Base-by-base conservation (phyloP, 2,113 vertebrate species). In the Coptodon rendalli region DNA sequence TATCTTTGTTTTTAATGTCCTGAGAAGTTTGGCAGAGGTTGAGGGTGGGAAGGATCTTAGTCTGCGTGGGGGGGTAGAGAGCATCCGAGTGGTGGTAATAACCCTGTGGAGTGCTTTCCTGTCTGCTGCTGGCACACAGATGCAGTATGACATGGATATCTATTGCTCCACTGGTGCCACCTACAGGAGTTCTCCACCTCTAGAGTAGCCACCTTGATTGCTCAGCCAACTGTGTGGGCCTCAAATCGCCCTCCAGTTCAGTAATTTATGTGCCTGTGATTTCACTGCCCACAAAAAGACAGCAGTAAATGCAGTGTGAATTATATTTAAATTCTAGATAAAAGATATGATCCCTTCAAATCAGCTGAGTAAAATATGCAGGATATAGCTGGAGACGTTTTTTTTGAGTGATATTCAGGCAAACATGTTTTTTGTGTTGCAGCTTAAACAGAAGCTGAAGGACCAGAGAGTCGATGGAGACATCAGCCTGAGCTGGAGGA, bases 281-380 rank as follows among this genome's bases (percentile, higher is more conserved):
- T 4, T 66, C 31, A 19, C 31, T 36, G 9, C 16, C 59, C 59
- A 63, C 29, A 66, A 38, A 12, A 38, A 66, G 34, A n/a, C 61
- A 66, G 16, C 59, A 63, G 29, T 36, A 38, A 1, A n/a, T 66
- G 36, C 61, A 38, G 1, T 38, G 61, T 66, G 38, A 66, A 66
- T 36, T 0, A 19, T n/a, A 36, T 19, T 63, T 63, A 0, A n/a
- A 66, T 36, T 2, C 0, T 36, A 0, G 36, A 38, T 22, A 59
- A 56, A 56, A 0, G 2, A 17, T 9, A 59, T 9, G 27, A 59
- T 59, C 5, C 56, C 56, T 59, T 59, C 14, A 59, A 59, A 6
- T 59, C 56, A 59, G 56, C 56, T 0, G 27, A n/a, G 63, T 5
- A 24, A 71, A 71, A 43, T 71, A 24, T 71, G 36, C n/a, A 24